Base-by-base conservation (phyloP, 2,888 invertebrate species). In the Hybos culiciformis region DNA sequence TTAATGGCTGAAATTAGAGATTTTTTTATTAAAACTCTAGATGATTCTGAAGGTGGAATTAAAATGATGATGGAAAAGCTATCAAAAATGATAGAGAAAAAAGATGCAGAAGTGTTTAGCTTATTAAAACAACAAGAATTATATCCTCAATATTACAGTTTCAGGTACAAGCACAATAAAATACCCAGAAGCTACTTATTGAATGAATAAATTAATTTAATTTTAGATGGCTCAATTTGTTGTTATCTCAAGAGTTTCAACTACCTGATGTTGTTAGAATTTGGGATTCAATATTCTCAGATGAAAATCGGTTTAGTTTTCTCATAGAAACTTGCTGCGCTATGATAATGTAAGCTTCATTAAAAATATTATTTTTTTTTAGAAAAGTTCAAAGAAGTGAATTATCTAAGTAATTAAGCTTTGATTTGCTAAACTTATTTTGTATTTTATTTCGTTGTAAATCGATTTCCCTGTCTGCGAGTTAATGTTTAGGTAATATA, bases 1-100 rank as follows among this genome's bases (percentile, higher is more conserved):
- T 69, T 98, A 40, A 98, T 98, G 98, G 81, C 84, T 1, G 97
- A 97, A 69, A 94, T 97, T 48, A 74, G 97, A 21, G 97, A 98
- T 63, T 90, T 90, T 60, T 98, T 97, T 62, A 96, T 98, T 52
- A 90, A 94, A 57, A 85, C 88, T 0, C 68, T 98, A 52, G 97
- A 98, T 63, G 90, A 93, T 64, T 80, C 91, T 0, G 86, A 86
- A 53, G 80, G 84, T 58, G 94, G 96, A 2, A 91, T 92, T 48
- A 86, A 86, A 62, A 77, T 78, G 51, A 82, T 91, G 78, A 96
- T 98, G 94, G 73, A 68, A 40, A 78, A 77, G 51, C 71, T 98
- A 48, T 76, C 83, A 54, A 71, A 75, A 6, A 78, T 84, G 61
- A 69, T 98, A 18, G 79, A 80, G 58, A 69, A 71, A 41, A 79